Percentiles rank a stretch among this genome's conserved stretches.
These are phyloP conservation scores for Helarctos malayanus DNA, from an alignment of 2,797 vertebrate genomes.

Conservation along the genomic window DNA sequence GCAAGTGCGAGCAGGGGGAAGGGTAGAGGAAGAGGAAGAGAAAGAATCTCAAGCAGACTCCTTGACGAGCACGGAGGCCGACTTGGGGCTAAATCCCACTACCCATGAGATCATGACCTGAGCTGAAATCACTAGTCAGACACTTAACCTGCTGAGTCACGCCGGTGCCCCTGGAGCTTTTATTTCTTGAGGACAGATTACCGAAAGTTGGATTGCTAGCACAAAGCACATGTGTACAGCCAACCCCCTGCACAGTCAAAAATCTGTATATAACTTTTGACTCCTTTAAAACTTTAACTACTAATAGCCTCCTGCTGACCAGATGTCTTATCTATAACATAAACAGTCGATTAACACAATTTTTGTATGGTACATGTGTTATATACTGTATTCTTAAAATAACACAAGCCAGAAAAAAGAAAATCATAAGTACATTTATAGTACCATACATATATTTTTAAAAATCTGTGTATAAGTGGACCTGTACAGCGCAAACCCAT, in stretches of 20 bases:
- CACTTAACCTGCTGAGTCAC: not conserved
- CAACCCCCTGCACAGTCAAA: not conserved
- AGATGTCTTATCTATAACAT: not conserved
- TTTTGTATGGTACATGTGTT: not conserved
- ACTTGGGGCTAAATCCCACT: accelerated
- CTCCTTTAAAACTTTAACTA: not conserved
- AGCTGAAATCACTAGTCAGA: not conserved
- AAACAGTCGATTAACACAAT: not conserved
- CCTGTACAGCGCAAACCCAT: not conserved
- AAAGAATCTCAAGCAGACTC: not conserved
- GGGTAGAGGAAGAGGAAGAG: not conserved
- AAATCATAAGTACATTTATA: not conserved
- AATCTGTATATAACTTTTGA: not conserved
- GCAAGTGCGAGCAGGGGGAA: accelerated
- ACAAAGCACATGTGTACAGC: not conserved
- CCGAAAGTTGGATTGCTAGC: not conserved
- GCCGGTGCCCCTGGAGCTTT: not conserved
- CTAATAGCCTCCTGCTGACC: not conserved
- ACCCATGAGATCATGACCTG: not conserved
- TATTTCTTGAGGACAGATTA: not conserved
- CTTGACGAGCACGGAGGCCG: not conserved
- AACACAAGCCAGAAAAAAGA: not conserved
- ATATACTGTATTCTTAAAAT: not conserved
- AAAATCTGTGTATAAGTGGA: not conserved
- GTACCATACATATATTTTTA: not conserved